Evolutionary conservation across 2,797 vertebrate species (phyloP), one percentile per base, ranked within the genome.

Genomic region (Ceryle rudis): DNA sequence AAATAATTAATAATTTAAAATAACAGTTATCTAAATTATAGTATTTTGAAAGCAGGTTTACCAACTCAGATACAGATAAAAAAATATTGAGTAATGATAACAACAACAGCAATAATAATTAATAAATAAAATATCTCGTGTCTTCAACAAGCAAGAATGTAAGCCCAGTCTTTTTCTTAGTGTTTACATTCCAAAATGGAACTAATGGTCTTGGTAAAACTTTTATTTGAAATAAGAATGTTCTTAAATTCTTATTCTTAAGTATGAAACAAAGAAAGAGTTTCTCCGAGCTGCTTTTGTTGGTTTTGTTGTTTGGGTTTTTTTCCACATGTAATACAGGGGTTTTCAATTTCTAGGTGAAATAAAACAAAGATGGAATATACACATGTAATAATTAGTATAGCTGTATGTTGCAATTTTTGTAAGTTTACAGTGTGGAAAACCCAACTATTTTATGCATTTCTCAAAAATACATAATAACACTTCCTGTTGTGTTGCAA

Each of bases 301-400:
- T 51, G 23, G 25, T 25, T 26, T 14, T 47, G 46, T 47, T 47
- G 25, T 26, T 29, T 22, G 5, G 21, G 11, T 47, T 35, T 31
- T 31, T 52, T 25, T 2, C 4, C 3, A 7, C 3, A 1, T 42
- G 39, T 28, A 9, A 51, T 8, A 44, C 4, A 20, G 3, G 2
- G 42, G 3, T 1, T 64, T 82, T 44, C 2, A 10, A 22, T 47
- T 82, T 72, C 21, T 47, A 60, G 4, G 7, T 72, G 23, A 82
- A 55, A 54, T 26, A 3, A 64, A 31, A 28, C 3, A 22, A 67
- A 74, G 6, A n/a, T 8, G 6, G 54, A 49, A 16, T n/a, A 41
- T 29, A 23, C 19, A 35, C 10, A 8, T 69, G 46, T 47, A 47
- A 47, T 47, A 47, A 47, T 44, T 44, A 44, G 44, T 44, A 20